Evolutionary conservation across 2,797 vertebrate genomes (phyloP).

Genomic region (Tauraco hartlaubi): DNA sequence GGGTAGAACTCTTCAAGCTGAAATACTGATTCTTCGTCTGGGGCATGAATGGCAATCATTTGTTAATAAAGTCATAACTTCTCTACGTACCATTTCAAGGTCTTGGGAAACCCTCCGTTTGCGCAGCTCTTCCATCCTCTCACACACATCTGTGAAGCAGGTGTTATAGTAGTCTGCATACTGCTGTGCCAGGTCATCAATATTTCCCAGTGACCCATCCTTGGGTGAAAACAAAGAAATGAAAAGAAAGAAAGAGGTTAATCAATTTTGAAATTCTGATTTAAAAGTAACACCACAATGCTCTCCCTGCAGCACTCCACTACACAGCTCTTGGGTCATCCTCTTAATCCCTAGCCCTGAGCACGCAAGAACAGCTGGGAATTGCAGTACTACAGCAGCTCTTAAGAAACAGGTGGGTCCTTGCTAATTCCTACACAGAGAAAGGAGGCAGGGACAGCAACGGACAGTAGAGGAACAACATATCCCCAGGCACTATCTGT

Average conservation of each 20-base stretch:
- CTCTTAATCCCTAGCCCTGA: not conserved
- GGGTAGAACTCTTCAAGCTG: not conserved
- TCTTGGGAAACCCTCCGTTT: slow-evolving; percentile 94
- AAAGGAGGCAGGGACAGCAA: not conserved
- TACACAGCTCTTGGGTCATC: not conserved
- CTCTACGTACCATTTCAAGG: slow-evolving; percentile 88
- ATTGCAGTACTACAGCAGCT: not conserved
- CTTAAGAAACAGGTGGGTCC: not conserved
- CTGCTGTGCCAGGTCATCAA: slow-evolving; percentile 97
- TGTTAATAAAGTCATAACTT: not conserved
- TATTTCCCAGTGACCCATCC: slow-evolving; percentile 98
- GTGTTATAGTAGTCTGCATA: slow-evolving; percentile 99
- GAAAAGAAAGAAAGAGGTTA: not conserved
- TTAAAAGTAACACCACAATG: not conserved
- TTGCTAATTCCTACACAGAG: not conserved
- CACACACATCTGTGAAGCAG: slow-evolving; percentile 94
- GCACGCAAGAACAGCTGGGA: not conserved
- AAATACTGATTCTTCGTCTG: not conserved
- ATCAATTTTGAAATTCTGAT: not conserved
- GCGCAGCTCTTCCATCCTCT: slow-evolving; percentile 97
- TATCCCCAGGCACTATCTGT: not conserved
- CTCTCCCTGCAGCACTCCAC: not conserved
- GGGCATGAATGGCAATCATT: not conserved
- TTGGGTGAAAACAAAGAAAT: slow-evolving; percentile 55
- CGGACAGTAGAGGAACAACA: not conserved